These are phyloP conservation scores for Asteroscopus sphinx DNA, from an alignment of 2,888 invertebrate species.

Conservation along the genomic window DNA sequence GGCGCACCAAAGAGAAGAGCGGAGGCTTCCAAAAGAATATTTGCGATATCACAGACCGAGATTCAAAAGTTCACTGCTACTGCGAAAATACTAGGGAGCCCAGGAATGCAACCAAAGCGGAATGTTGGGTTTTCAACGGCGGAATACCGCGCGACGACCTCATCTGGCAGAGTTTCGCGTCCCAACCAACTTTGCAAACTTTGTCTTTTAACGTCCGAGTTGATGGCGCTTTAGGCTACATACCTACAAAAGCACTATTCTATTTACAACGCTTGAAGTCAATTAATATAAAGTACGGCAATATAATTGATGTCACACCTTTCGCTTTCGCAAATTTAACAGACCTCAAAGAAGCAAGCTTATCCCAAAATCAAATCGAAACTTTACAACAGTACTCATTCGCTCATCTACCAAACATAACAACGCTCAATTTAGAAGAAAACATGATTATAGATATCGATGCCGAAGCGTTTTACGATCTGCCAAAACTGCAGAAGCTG, in stretches of 20 bases:
- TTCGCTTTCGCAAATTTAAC: constrained; percentile 94
- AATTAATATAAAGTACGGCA: constrained; percentile 93
- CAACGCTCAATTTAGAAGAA: constrained; percentile 92
- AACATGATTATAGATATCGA: constrained; percentile 94
- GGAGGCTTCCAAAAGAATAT: constrained; percentile 89
- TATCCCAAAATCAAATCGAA: constrained; percentile 93
- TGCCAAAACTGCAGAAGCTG: constrained; percentile 93
- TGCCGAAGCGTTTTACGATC: constrained; percentile 92
- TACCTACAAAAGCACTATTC: constrained; percentile 92
- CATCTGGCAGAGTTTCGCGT: constrained; percentile 93
- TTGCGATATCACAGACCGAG: constrained; percentile 88
- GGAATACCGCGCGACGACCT: constrained; percentile 92
- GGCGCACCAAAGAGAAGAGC: constrained; percentile 83
- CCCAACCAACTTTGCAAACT: constrained; percentile 92
- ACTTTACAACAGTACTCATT: constrained; percentile 92
- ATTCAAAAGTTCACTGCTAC: constrained; percentile 91
- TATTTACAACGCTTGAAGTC: constrained; percentile 91
- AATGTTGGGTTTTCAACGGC: constrained; percentile 94
- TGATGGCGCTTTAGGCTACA: constrained; percentile 92
- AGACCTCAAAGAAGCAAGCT: constrained; percentile 91
- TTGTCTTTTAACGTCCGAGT: constrained; percentile 93
- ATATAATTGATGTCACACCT: constrained; percentile 92
- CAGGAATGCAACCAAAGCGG: constrained; percentile 92
- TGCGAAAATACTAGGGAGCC: constrained; percentile 90
- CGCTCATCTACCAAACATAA: constrained; percentile 92